phyloP scores from a whole-genome alignment of 2,888 invertebrate species.

The Drosophila silvestris region DNA sequence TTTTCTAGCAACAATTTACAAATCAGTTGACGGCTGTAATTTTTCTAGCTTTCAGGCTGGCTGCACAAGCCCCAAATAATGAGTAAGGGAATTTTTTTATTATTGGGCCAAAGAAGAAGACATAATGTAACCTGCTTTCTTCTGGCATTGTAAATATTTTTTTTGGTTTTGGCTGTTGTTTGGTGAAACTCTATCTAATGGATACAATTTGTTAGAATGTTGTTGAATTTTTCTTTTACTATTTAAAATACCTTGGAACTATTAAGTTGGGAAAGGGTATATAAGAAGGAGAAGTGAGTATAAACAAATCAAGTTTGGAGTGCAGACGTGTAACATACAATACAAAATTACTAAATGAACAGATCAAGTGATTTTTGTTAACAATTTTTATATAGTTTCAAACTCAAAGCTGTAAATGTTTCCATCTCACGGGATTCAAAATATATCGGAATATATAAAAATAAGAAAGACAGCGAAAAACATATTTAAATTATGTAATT shows the following conservation, averaged over 20 bases:
- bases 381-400: no score
- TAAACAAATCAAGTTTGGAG: neutral
- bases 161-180: slow-evolving; percentile 8
- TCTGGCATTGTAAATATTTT: slow-evolving; percentile 33
- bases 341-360: no score
- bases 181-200: slow-evolving; percentile 64
- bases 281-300: neutral
- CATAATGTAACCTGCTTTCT: slow-evolving; percentile 62
- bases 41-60: slow-evolving; percentile 39
- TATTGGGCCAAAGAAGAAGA: slow-evolving; percentile 35
- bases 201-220: slow-evolving; percentile 64
- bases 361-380: neutral
- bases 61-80: slow-evolving; percentile 53
- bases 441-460: neutral
- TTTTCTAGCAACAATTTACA: slow-evolving; percentile 35
- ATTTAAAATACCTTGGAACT: neutral
- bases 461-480: neutral
- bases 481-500: neutral
- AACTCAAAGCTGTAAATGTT: neutral
- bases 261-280: neutral
- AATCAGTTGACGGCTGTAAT: slow-evolving; percentile 42
- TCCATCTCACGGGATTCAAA: neutral
- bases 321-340: neutral
- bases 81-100: slow-evolving; percentile 60
- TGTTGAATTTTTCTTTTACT: slow-evolving; percentile 33